These are phyloP conservation scores for Stenolophus ochropezus DNA, from an alignment of 2,888 invertebrate species.

Conservation along the genomic window DNA sequence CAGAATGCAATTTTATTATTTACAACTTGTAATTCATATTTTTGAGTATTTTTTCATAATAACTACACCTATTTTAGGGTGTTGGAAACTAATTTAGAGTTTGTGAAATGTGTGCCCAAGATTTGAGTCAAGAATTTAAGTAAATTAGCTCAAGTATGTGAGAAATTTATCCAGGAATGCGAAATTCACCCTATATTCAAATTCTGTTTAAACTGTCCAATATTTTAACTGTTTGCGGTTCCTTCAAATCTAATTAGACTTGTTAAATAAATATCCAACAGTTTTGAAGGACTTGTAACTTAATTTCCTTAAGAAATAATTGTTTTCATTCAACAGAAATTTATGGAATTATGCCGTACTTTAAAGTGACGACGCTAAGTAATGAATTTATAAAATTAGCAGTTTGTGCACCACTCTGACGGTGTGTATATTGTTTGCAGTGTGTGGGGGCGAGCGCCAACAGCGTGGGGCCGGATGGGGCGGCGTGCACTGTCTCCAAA, in stretches of 20 bases:
- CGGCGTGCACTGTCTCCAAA: constrained; percentile 33
- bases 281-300: neutral
- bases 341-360: neutral
- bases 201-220: neutral
- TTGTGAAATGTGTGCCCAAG: neutral
- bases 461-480: constrained; percentile 57
- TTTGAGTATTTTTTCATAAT: neutral
- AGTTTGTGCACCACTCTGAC: neutral
- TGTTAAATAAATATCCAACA: neutral
- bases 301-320: neutral
- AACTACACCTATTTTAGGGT: neutral
- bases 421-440: constrained; percentile 34
- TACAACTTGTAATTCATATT: neutral
- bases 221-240: neutral
- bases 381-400: neutral
- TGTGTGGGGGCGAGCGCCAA: constrained; percentile 44
- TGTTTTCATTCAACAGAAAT: neutral
- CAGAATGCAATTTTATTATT: neutral
- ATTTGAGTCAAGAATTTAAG: neutral
- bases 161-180: neutral
- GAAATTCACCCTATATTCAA: neutral
- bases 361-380: neutral
- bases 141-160: neutral
- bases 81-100: neutral
- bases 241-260: neutral